phyloP scores from a whole-genome alignment of 2,888 invertebrate species.

The Agrochola lychnidis region DNA sequence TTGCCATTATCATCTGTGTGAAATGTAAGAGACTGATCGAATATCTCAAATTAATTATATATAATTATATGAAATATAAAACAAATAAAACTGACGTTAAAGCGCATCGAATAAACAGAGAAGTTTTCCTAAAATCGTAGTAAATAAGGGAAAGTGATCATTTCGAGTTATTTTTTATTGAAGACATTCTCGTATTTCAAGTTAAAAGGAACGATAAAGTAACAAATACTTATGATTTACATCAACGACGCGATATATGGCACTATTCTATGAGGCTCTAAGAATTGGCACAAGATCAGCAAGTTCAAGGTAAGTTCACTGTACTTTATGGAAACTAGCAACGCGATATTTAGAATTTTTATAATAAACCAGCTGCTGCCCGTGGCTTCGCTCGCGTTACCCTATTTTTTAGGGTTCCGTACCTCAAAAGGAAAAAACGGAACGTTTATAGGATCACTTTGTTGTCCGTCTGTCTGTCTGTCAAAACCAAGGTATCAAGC shows the following conservation, averaged over 20 bases:
- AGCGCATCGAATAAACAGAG: not conserved
- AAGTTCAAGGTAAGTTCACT: conserved; percentile 70
- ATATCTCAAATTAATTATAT: not conserved
- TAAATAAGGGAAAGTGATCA: conserved; percentile 21
- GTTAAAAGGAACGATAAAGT: conserved; percentile 67
- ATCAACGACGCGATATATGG: conserved; percentile 73
- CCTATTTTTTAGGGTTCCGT: too few relatives aligned
- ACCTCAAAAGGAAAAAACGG: too few relatives aligned
- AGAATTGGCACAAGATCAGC: conserved; percentile 70
- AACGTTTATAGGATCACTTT: too few relatives aligned
- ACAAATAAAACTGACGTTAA: not conserved
- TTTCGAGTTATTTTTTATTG: conserved; percentile 47
- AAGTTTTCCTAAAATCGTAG: not conserved
- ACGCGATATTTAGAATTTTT: not conserved
- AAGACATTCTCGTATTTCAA: conserved; percentile 61
- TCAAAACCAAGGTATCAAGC: too few relatives aligned
- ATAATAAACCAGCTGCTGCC: too few relatives aligned
- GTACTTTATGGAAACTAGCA: conserved; percentile 14
- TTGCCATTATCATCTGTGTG: not conserved
- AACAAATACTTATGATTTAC: conserved; percentile 71
- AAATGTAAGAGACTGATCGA: not conserved
- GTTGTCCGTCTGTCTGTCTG: too few relatives aligned
- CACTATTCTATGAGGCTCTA: conserved; percentile 65
- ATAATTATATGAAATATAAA: not conserved
- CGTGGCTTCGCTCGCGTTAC: too few relatives aligned